These are phyloP conservation scores for Oophaga sylvatica DNA, from an alignment of 2,797 vertebrate species.

Conservation along the genomic window DNA sequence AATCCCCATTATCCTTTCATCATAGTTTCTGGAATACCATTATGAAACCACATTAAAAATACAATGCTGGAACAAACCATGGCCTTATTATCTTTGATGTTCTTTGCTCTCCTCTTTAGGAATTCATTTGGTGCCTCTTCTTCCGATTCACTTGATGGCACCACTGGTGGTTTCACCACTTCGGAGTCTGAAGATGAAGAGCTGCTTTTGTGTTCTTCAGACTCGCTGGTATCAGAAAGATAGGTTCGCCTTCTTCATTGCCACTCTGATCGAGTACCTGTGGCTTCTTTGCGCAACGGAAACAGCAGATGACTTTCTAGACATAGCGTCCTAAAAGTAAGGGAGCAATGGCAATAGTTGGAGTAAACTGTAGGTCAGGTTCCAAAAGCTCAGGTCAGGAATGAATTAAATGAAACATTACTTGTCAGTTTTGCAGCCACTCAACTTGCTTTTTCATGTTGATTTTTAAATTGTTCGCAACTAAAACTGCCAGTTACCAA, in stretches of 20 bases:
- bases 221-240: slow-evolving; percentile 47
- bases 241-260: slow-evolving; percentile 61
- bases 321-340: background rate
- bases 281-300: background rate
- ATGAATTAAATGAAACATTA: too few relatives aligned
- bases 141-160: slow-evolving; percentile 62
- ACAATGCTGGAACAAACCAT: slow-evolving; percentile 70
- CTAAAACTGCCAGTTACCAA: too few relatives aligned
- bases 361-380: too few relatives aligned
- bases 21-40: too few relatives aligned
- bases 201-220: slow-evolving; percentile 54
- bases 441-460: too few relatives aligned
- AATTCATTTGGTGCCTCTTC: slow-evolving; percentile 66
- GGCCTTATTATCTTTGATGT: slow-evolving; percentile 81
- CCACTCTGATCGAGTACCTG: slow-evolving; percentile 72
- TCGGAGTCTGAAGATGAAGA: background rate
- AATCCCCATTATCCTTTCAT: too few relatives aligned
- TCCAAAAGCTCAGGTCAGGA: too few relatives aligned
- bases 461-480: too few relatives aligned
- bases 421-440: too few relatives aligned
- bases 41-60: too few relatives aligned
- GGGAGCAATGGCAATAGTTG: background rate
- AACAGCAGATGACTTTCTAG: background rate
- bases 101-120: slow-evolving; percentile 74
- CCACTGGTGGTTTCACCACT: background rate